These are phyloP conservation scores for Zosterops pallidus DNA, from an alignment of 2,113 vertebrate genomes.

Conservation along the genomic window DNA sequence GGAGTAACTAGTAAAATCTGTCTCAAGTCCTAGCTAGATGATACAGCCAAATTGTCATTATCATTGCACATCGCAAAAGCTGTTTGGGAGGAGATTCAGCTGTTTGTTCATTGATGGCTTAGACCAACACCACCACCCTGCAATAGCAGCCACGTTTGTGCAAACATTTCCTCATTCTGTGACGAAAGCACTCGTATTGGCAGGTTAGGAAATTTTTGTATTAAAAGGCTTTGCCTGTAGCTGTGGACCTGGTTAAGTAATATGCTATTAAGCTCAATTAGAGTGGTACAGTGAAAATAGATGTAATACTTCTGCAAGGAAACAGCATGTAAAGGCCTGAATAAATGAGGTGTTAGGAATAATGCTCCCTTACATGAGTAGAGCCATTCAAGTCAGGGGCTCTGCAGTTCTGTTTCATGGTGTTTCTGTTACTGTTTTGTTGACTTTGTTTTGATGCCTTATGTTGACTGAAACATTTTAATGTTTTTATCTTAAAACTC, in stretches of 20 bases:
- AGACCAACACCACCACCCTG: not conserved
- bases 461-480: not conserved
- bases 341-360: not conserved
- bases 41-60: not conserved
- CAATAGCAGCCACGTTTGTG: not conserved
- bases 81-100: not conserved
- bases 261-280: conserved; percentile 29
- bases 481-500: not conserved
- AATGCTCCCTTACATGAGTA: not conserved
- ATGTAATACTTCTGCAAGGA: not conserved
- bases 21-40: not conserved
- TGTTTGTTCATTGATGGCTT: not conserved
- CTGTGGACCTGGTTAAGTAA: not conserved
- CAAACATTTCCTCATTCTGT: not conserved
- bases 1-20: not conserved
- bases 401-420: not conserved
- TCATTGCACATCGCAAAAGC: not conserved
- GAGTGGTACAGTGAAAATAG: not conserved
- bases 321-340: not conserved
- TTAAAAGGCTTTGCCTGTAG: not conserved
- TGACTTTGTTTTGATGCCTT: not conserved
- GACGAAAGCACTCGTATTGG: not conserved
- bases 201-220: not conserved
- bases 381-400: not conserved
- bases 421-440: not conserved